Evolutionary conservation across 2,888 invertebrate genomes (phyloP), one percentile per base, ranked within the genome.

Genomic region (Caenorhabditis japonica): DNA sequence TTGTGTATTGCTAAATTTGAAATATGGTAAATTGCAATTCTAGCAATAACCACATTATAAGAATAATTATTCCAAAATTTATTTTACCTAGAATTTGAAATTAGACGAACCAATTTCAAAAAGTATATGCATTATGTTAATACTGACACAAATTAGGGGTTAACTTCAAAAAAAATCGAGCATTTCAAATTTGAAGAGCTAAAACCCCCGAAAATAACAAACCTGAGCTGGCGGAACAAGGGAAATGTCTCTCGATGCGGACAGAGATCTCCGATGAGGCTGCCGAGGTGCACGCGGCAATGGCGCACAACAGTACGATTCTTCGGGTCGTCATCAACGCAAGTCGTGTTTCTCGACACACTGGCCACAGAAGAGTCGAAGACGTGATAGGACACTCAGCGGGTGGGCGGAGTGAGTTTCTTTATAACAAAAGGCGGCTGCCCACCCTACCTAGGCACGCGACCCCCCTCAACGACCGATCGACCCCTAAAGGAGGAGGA

Each of bases 151-250:
- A n/a, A n/a, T n/a, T n/a, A n/a, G n/a, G n/a, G n/a, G n/a, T n/a
- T n/a, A n/a, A n/a, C n/a, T n/a, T n/a, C n/a, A n/a, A n/a, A n/a
- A n/a, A n/a, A n/a, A n/a, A n/a, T n/a, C n/a, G n/a, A n/a, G n/a
- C n/a, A n/a, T n/a, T n/a, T n/a, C n/a, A n/a, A n/a, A n/a, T n/a
- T n/a, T n/a, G n/a, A n/a, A n/a, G n/a, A n/a, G n/a, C n/a, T n/a
- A n/a, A n/a, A n/a, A n/a, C n/a, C n/a, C n/a, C n/a, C n/a, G n/a
- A n/a, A n/a, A n/a, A n/a, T n/a, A n/a, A 61, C 76, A 66, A 43
- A 85, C 86, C 86, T 58, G 86, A 83, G 39, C 79, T 79, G 23
- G 84, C 79, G 7, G 86, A 86, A 75, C 86, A 86, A 12, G 86
- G 86, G 58, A 86, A 86, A 58, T 86, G 86, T 64, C 86, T 60